Evolutionary conservation across 2,113 vertebrate species (phyloP), one percentile per base, ranked within the genome.

Genomic region (Tetrax tetrax): DNA sequence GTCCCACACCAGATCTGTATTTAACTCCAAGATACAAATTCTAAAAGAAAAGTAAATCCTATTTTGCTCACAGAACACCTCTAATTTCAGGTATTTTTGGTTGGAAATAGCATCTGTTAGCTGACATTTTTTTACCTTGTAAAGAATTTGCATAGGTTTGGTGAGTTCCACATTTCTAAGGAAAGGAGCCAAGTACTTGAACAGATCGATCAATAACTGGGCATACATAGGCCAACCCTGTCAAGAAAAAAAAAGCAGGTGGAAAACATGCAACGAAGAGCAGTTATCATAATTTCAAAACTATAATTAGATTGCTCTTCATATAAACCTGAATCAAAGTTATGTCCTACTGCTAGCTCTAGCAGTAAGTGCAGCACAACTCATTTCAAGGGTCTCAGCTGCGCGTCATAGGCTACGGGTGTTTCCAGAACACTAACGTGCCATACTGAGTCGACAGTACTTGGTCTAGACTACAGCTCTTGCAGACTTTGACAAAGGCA

Each of bases 61-160:
- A 14, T 33, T 71, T 35, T 71, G 14, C 12, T 63, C 45, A 33
- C 45, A 61, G 20, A 81, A 37, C 6, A 33, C 5, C 15, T 51
- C 29, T 63, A 16, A 21, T 79, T 83, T 64, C 56, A 86, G 53
- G 57, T 13, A 76, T 14, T 5, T 88, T 31, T 23, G 18, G 31
- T 0, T 74, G 37, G 18, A 79, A 76, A 38, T 2, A 56, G 22
- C 28, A 64, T 41, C 12, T 43, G 33, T 25, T 27, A 92, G 47
- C 35, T 47, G 24, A 69, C 45, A 3, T 72, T 68, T 74, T 97
- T 82, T 98, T 98, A 99, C 99, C 99, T 99, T 99, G 96, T 99
- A 99, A 94, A 99, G 99, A 93, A 99, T 99, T 99, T 99, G 99
- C 99, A 99, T 99, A 99, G 99, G 99, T 99, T 99, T 99, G 98